Evolutionary conservation across 2,888 invertebrate genomes (phyloP), one percentile per base, ranked within the genome.

Genomic region (Amphipoea lucens): DNA sequence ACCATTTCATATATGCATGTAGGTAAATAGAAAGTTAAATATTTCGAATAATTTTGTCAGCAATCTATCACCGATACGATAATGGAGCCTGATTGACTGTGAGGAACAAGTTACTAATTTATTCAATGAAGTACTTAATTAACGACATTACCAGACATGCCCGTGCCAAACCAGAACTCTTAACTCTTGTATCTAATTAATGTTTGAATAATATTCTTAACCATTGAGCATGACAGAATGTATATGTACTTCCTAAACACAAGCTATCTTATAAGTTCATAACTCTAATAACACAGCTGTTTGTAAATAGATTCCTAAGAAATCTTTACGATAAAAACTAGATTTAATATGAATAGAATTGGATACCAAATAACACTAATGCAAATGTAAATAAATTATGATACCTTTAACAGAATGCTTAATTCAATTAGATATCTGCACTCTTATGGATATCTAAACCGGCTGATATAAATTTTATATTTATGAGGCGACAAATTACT

Each of bases 401-500:
- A 62, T 23, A 29, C 29, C 54, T 68, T 57, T 20, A 67, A 65
- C n/a, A 57, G 54, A 82, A 76, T 81, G 73, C 29, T 77, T 82
- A 82, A 84, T 83, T 84, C 69, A 83, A 85, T 86, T 84, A 83
- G 45, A 63, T 80, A 78, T 70, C 54, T 65, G n/a, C 74, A 70
- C 45, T 72, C 42, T 66, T 84, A 80, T 63, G 20, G 75, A 74
- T 82, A 85, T 85, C 75, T 82, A 74, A 82, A 82, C 79, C 51
- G 67, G 72, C 81, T 77, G 78, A 84, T 84, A 89, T 84, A 82
- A 81, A 86, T 86, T 80, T 76, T 79, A 86, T 76, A 84, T 89
- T 89, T 85, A 90, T 75, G 82, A 76, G 69, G 57, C 76, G 75
- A 87, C 84, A 87, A 86, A 86, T 88, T 83, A 88, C 66, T 63